Base-by-base conservation (phyloP, 2,113 vertebrate genomes). In the Excalfactoria chinensis region DNA sequence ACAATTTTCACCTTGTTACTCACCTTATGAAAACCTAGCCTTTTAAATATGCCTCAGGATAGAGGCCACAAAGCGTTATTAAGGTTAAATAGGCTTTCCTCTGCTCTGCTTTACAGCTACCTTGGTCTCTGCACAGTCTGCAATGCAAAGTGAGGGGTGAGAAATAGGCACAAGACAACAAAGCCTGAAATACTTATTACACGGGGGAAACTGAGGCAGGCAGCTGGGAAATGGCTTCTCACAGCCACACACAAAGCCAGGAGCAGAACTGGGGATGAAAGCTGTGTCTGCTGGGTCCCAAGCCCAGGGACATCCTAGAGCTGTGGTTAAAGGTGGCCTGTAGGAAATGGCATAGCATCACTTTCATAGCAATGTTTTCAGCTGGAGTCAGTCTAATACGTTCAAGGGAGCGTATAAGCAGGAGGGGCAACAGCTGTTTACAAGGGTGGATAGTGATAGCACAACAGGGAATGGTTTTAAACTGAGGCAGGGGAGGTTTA, bases 1-100 rank as follows among this genome's bases (percentile, higher is more conserved):
- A 73, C 9, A 71, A 64, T 80, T 91, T 88, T 64, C 88, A 86
- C 83, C 32, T 84, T 94, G 70, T 86, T 95, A 80, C 37, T 56
- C 68, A 60, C 55, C 67, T 75, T 62, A 49, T 46, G 37, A 79
- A 93, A 94, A 73, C 49, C 34, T 76, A 84, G 1, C 2, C 32
- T 91, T 89, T 87, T 67, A 91, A 85, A 82, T 63, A 51, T 9
- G n/a, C 48, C 44, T 82, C 37, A 40, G 69, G 56, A 83, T 17
- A 77, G 68, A 89, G 87, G 49, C 51, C 82, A 83, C 51, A 73
- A 66, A 87, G 63, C 13, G 23, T 49, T 87, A 67, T 68, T 92
- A 82, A 83, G 8, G 25, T n/a, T 79, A 46, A 82, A 56, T 87
- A 74, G 83, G 37, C 18, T 22, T 58, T 92, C 79, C 68, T 82